Evolutionary conservation across 1,140 invertebrate species (phyloP), one percentile per base, ranked within the genome.

Genomic region (Pseudomyrmex flavicornis): DNA sequence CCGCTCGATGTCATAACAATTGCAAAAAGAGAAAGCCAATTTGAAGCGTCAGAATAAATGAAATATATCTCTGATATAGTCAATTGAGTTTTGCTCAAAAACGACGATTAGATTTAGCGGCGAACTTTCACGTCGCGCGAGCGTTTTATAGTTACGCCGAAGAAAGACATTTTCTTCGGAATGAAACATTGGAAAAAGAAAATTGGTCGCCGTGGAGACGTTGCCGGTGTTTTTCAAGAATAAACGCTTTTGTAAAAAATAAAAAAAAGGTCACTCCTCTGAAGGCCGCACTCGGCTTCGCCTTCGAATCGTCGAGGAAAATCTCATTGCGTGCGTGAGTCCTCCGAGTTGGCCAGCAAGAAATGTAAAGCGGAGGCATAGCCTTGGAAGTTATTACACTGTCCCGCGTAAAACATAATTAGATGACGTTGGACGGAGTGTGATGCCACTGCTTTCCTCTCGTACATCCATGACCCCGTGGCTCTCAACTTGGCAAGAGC

Each of bases 331-430:
- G 89, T 90, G 86, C 74, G 56, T 58, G 52, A 72, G 54, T 59
- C 62, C 58, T 44, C 63, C 15, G 54, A 20, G 61, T 46, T 54
- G 52, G 15, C 13, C 62, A 8, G 70, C 63, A 89, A 89, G 72
- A 85, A 89, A 83, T 20, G 50, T 63, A 26, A 35, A 65, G 74
- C 56, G 73, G 54, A 85, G 65, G n/a, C 77, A 35, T 5, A 73
- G 63, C 70, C 80, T 76, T 77, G 83, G 56, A 85, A 90, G 87
- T 86, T 90, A 89, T 88, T 90, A 84, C 87, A 83, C 82, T 85
- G 83, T 90, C 83, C 62, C 77, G 82, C 84, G 89, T 89, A 90
- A 90, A 90, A 90, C 83, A 88, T 89, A 90, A 90, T 90, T 90
- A 90, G 89, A 90, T 84, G 89, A 90, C 84, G 84, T 65, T 89